These are phyloP conservation scores for Eristalis arbustorum DNA, from an alignment of 2,888 invertebrate genomes.

Conservation along the genomic window DNA sequence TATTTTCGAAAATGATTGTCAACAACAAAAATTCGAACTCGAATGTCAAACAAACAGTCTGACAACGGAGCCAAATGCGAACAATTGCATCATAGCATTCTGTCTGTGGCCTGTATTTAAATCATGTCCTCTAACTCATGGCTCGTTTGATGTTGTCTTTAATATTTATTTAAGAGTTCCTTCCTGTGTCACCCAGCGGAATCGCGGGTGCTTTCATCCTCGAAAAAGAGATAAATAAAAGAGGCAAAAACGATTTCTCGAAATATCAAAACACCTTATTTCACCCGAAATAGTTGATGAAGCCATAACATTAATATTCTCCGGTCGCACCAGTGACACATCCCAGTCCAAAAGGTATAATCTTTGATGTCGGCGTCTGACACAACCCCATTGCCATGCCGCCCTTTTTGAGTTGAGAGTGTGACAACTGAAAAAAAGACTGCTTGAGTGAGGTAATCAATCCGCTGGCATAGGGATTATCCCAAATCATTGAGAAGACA, in stretches of 20 bases:
- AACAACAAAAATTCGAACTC: too few relatives aligned
- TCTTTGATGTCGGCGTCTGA: not conserved
- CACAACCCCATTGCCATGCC: not conserved
- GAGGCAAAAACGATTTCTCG: not conserved
- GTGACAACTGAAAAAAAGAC: not conserved
- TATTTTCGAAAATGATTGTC: too few relatives aligned
- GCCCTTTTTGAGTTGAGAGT: not conserved
- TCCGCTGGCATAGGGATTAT: slow-evolving; percentile 1
- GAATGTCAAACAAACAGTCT: too few relatives aligned
- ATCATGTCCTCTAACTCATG: not conserved
- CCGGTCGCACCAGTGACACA: not conserved
- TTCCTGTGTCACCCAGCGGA: not conserved
- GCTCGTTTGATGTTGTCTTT: not conserved
- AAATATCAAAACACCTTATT: not conserved
- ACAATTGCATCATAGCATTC: too few relatives aligned
- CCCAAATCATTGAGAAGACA: slow-evolving; percentile 1
- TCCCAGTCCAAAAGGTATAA: not conserved
- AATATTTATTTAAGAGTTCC: not conserved
- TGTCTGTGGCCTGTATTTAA: not conserved
- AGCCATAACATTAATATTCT: not conserved
- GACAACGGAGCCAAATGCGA: too few relatives aligned
- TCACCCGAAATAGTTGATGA: not conserved
- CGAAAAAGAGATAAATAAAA: not conserved
- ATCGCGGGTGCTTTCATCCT: not conserved
- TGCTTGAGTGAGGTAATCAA: not conserved